Evolutionary conservation across 2,113 vertebrate species (phyloP).

Genomic region (Chionodraco myersi): DNA sequence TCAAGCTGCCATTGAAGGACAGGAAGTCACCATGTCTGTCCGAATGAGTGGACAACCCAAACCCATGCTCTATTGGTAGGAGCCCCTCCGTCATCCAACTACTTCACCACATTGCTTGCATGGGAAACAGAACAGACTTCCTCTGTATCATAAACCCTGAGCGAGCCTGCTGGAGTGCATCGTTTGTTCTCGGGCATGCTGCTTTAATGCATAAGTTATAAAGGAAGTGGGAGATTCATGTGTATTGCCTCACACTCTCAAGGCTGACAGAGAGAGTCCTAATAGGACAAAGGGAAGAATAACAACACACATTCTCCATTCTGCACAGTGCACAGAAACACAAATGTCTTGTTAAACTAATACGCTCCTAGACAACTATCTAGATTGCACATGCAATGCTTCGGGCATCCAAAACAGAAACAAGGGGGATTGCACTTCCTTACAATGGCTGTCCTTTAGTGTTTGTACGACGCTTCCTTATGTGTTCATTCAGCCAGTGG

Average conservation of each 20-base stretch:
- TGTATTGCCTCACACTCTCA: slow-evolving; percentile 14
- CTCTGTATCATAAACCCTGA: not conserved
- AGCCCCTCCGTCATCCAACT: slow-evolving; percentile 35
- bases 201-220: slow-evolving; percentile 27
- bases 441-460: not conserved
- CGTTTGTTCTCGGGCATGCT: slow-evolving; percentile 6
- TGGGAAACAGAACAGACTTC: slow-evolving; percentile 3
- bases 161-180: slow-evolving; percentile 1
- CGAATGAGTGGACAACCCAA: slow-evolving; percentile 92
- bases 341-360: slow-evolving; percentile 33
- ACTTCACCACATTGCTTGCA: slow-evolving; percentile 7
- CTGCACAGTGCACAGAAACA: slow-evolving; percentile 6
- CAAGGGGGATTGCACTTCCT: not conserved
- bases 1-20: slow-evolving; percentile 92
- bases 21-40: slow-evolving; percentile 93
- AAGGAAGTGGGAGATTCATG: slow-evolving; percentile 10
- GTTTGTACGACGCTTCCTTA: not conserved
- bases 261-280: slow-evolving; percentile 1
- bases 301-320: not conserved
- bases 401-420: not conserved
- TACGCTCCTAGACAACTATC: slow-evolving; percentile 11
- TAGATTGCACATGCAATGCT: not conserved
- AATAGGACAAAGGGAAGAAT: not conserved
- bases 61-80: slow-evolving; percentile 97
- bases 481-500: not conserved